Conservation (phyloP, 64 coral and sea anemone species). For the Pocillopora verrucosa region DNA sequence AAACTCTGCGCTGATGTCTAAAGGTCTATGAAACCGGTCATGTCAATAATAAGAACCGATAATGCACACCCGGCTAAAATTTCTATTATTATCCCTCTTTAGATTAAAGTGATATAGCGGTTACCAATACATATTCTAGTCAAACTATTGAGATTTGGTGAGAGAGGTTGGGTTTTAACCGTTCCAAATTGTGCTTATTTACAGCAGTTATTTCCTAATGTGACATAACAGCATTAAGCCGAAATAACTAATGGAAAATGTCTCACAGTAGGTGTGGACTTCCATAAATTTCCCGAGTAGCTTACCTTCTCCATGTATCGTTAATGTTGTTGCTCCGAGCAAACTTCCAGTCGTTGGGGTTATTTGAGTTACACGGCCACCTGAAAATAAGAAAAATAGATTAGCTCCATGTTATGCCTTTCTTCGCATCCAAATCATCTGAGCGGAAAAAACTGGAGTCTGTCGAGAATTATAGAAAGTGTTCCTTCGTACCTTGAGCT, state of each 20-base stretch:
- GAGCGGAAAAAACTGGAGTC: neutral
- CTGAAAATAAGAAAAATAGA: neutral
- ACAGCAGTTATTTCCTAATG: neutral
- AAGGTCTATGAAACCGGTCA: too few relatives aligned
- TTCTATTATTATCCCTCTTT: constrained; percentile 8
- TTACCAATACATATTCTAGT: neutral
- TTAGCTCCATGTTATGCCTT: neutral
- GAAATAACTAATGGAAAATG: neutral
- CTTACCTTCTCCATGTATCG: constrained; percentile 51
- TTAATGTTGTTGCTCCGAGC: constrained; percentile 50
- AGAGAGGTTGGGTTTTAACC: too few relatives aligned
- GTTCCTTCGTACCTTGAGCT: neutral
- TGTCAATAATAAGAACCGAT: neutral
- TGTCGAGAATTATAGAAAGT: neutral
- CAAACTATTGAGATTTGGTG: too few relatives aligned
- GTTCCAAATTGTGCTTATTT: neutral
- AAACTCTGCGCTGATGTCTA: too few relatives aligned
- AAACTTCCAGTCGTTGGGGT: constrained; percentile 50
- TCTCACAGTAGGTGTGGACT: neutral
- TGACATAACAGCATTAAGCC: too few relatives aligned
- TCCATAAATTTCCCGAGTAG: too few relatives aligned
- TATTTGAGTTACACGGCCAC: constrained; percentile 43
- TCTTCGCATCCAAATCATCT: neutral
- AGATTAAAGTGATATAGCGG: neutral
- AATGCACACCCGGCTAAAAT: neutral